phyloP scores from a whole-genome alignment of 1,140 invertebrate species.

The Diorhabda elongata region DNA sequence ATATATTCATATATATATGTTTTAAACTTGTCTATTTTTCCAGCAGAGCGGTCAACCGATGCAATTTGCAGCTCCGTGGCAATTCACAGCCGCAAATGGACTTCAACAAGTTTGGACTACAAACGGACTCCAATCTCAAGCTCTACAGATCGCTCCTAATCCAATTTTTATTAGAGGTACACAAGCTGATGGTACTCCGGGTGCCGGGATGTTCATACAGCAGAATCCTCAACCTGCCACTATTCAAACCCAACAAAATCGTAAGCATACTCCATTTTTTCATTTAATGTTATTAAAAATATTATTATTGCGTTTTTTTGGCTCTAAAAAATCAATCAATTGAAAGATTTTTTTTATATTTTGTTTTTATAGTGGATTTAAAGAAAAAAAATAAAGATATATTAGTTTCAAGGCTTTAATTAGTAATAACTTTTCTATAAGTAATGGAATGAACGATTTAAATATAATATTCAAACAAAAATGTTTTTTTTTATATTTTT shows the following conservation, averaged over 20 bases:
- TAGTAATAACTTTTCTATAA: no score
- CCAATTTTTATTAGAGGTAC: constrained; percentile 79
- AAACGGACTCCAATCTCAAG: constrained; percentile 63
- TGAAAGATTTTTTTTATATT: no score
- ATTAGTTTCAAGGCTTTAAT: no score
- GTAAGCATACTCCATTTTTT: constrained; percentile 44
- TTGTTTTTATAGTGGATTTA: no score
- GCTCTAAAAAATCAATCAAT: no score
- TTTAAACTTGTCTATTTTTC: constrained; percentile 18
- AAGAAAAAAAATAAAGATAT: no score
- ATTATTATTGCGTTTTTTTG: no score
- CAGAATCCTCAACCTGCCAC: constrained; percentile 68
- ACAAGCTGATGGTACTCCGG: constrained; percentile 64
- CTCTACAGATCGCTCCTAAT: constrained; percentile 65
- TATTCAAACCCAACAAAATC: constrained; percentile 54
- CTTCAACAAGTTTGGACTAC: constrained; percentile 66
- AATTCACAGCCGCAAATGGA: constrained; percentile 52
- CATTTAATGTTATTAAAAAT: no score
- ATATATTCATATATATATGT: neutral
- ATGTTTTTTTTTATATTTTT: no score
- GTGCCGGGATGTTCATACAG: constrained; percentile 77
- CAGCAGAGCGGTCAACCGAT: constrained; percentile 57
- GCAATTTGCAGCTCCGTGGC: constrained; percentile 59
- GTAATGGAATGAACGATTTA: no score
- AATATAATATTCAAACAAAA: no score